Base-by-base conservation (phyloP, 2,797 vertebrate genomes). In the Cirrhinus mrigala region DNA sequence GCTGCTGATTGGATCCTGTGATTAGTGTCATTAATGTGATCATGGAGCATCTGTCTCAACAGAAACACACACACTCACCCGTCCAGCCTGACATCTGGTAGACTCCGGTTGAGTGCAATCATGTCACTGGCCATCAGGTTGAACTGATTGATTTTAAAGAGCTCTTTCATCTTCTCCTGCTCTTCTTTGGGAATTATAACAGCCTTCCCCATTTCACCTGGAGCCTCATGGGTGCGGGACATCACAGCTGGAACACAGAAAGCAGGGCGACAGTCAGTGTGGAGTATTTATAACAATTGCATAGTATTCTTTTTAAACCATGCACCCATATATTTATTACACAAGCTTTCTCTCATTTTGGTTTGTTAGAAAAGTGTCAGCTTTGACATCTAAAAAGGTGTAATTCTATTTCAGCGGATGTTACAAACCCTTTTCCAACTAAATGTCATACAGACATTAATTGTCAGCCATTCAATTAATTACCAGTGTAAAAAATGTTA, bases 141-240 rank as follows among this genome's bases (percentile, higher is more conserved):
- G 91, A 99, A 99, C 91, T 99, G 98, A 93, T 99, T 99, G 88
- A 99, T 98, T 93, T 99, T 99, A 87, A 99, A 99, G n/a, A 99
- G 94, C 89, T 99, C 98, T 90, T 98, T 99, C 98, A 99, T 99
- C 94, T 97, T 99, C 90, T 99, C 98, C 91, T 99, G 98, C 64
- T 98, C 96, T 5, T 98, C 96, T 90, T 96, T 99, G 2, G 97
- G 96, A 79, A 99, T 96, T 79, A 96, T 93, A 73, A 99, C 98
- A 0, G 98, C 96, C 88, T 98, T 99, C 16, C 98, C 98, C 98
- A 99, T 98, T 93, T 99, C 97, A 29, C 98, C 98, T 0, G 98
- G 98, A 24, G 97, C 98, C 89, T 98, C 98, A 29, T 97, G 97
- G 88, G 92, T 95, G 86, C 98, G 96, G n/a, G 98, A 98, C 87